Conservation (phyloP, 2,797 vertebrate genomes). For the Phylloscopus collybita region DNA sequence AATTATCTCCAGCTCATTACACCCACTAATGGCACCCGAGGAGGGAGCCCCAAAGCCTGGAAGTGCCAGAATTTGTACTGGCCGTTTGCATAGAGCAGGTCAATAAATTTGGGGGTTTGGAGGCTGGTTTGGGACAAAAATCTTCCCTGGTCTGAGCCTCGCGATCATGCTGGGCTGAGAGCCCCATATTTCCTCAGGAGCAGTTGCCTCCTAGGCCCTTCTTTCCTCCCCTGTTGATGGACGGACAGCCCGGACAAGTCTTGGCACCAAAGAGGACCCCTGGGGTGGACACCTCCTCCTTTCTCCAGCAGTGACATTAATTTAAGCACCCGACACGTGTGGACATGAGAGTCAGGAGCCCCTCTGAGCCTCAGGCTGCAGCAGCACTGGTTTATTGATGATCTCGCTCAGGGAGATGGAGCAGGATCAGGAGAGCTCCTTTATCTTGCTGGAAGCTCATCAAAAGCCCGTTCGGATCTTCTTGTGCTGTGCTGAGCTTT, state of each 20-base stretch:
- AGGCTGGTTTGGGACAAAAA: not conserved
- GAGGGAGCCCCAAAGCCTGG: not conserved
- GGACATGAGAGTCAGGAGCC: not conserved
- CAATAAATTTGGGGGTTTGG: not conserved
- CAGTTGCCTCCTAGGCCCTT: no score
- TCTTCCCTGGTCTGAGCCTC: not conserved
- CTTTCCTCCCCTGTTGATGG: not conserved
- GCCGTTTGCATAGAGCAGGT: not conserved
- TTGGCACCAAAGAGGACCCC: not conserved
- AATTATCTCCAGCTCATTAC: constrained; percentile 27
- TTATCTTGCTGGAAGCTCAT: not conserved
- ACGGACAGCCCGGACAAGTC: not conserved
- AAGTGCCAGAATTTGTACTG: not conserved
- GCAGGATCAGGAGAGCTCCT: not conserved
- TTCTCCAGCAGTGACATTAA: not conserved
- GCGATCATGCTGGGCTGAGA: rapidly evolving
- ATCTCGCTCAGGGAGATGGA: not conserved
- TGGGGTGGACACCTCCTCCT: not conserved
- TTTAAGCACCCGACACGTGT: not conserved
- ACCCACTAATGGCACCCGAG: not conserved
- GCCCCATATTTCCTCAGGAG: not conserved
- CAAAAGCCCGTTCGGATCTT: not conserved
- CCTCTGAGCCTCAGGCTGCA: not conserved
- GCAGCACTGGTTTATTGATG: not conserved
- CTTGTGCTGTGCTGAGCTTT: not conserved